phyloP scores from a whole-genome alignment of 35 echinoderm and acorn worm genomes.

The Anneissia japonica region DNA sequence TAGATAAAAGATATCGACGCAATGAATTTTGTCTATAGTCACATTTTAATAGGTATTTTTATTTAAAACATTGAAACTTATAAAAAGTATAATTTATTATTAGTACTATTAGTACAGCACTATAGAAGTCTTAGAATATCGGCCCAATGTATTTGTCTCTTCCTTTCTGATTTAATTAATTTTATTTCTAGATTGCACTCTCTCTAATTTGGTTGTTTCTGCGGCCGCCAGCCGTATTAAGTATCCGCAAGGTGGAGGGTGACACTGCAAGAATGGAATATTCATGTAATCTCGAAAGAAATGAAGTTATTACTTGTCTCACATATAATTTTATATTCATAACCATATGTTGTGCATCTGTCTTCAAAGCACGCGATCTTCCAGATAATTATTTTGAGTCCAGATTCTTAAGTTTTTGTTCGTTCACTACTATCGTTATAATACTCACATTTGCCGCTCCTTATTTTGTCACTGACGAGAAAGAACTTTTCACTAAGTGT shows the following conservation, averaged over 20 bases:
- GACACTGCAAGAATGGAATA: background rate
- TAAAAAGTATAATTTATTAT: no score
- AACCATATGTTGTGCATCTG: slow-evolving; percentile 37
- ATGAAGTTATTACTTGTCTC: background rate
- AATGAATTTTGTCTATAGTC: no score
- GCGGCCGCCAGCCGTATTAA: background rate
- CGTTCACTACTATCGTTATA: slow-evolving; percentile 51
- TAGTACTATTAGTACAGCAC: no score
- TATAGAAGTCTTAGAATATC: no score
- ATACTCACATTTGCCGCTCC: slow-evolving; percentile 38
- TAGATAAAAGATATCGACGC: no score
- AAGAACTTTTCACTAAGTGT: background rate
- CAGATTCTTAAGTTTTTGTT: slow-evolving; percentile 57
- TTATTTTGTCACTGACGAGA: background rate
- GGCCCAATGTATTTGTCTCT: no score
- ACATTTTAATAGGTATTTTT: no score
- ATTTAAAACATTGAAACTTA: no score
- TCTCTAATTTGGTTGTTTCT: background rate
- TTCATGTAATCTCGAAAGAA: background rate
- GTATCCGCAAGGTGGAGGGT: background rate
- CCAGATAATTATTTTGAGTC: slow-evolving; percentile 72
- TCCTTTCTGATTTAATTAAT: no score
- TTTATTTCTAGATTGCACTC: background rate
- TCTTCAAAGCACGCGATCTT: slow-evolving; percentile 39
- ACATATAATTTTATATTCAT: slow-evolving; percentile 35